A percentile compares a stretch with the other conserved stretches of the same genome.
These are phyloP conservation scores for Cotesia glomerata DNA, from an alignment of 1,140 invertebrate species.

Conservation along the genomic window DNA sequence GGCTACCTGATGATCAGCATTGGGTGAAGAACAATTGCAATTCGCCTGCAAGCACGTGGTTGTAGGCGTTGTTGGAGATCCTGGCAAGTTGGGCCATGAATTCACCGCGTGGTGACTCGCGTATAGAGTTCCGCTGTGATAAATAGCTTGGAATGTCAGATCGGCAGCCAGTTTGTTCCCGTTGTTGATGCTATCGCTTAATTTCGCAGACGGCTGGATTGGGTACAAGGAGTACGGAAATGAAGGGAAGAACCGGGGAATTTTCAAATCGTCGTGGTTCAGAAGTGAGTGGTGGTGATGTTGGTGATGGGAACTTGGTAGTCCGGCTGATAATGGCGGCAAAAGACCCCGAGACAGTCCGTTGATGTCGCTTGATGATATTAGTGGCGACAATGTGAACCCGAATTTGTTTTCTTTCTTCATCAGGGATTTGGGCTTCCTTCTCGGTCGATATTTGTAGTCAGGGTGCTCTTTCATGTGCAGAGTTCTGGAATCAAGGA, in stretches of 20 bases:
- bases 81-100: conserved; percentile 59
- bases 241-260: conserved; percentile 73
- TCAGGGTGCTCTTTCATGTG: conserved; percentile 98
- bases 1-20: conserved; percentile 35
- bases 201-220: conserved; percentile 65
- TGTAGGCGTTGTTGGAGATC: conserved; percentile 13
- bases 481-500: conserved; percentile 73
- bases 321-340: conserved; percentile 62
- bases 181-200: conserved; percentile 62
- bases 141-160: conserved; percentile 69
- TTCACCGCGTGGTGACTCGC: conserved; percentile 57
- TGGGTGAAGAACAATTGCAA: conserved; percentile 48
- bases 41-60: conserved; percentile 45
- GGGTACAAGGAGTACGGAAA: conserved; percentile 76
- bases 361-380: conserved; percentile 64
- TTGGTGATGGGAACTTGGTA: conserved; percentile 51
- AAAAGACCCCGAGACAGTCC: conserved; percentile 68
- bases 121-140: conserved; percentile 65
- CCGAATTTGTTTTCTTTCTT: conserved; percentile 80
- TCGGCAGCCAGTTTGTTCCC: conserved; percentile 69
- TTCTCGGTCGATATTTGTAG: conserved; percentile 91
- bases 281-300: conserved; percentile 63
- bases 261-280: conserved; percentile 70
- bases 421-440: conserved; percentile 83
- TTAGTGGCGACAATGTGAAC: conserved; percentile 70